A percentile compares a stretch with the other conserved stretches of the same genome.
Conservation (phyloP, 2,888 invertebrate species). For the Eupithecia pulchellata region DNA sequence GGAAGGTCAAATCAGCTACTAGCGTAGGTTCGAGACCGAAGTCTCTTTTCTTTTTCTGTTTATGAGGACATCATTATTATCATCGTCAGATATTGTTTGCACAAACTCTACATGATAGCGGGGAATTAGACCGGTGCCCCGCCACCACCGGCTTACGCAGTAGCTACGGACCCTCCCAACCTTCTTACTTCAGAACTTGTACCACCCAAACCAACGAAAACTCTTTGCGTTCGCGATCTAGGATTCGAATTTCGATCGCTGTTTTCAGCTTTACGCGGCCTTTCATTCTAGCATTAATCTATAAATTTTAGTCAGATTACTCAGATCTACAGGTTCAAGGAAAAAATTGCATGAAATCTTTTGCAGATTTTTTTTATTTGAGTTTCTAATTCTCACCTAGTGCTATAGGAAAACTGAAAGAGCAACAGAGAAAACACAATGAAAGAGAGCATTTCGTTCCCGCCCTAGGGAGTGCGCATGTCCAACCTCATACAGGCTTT, state of each 20-base stretch:
- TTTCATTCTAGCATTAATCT: background rate
- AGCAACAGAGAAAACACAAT: background rate
- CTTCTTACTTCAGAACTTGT: background rate
- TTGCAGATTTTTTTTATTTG: no score
- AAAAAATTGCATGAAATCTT: no score
- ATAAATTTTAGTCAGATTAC: background rate
- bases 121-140: conserved; percentile 21
- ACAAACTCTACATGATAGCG: conserved; percentile 1
- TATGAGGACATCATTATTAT: background rate
- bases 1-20: conserved; percentile 30
- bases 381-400: background rate
- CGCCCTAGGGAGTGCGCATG: background rate
- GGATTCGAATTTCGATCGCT: conserved; percentile 15
- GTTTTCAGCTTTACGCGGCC: background rate
- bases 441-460: background rate
- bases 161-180: conserved; percentile 30
- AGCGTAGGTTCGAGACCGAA: conserved; percentile 19
- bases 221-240: conserved; percentile 26
- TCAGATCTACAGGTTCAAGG: background rate
- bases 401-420: background rate
- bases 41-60: background rate
- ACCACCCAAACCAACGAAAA: background rate
- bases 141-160: conserved; percentile 26
- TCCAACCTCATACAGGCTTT: background rate
- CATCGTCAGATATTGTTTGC: background rate